These are phyloP conservation scores for Trypoxylus dichotomus DNA, from an alignment of 1,140 invertebrate species.

Conservation along the genomic window DNA sequence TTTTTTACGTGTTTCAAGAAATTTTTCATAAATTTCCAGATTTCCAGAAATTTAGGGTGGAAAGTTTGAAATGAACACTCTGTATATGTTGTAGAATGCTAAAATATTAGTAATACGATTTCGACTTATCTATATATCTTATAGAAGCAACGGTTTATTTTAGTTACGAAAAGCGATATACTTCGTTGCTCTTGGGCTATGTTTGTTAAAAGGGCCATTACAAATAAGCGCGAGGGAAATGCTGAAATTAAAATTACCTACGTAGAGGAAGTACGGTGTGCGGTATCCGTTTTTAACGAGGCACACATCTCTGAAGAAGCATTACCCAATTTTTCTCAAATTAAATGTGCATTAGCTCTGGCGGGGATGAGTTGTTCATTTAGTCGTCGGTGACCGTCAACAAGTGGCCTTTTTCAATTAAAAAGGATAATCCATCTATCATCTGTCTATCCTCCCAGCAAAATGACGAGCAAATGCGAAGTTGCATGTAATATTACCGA, in stretches of 20 bases:
- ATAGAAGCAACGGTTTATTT: too few relatives aligned
- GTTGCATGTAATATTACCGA: slow-evolving; percentile 15
- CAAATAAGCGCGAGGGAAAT: neutral
- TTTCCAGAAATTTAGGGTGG: too few relatives aligned
- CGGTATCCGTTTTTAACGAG: neutral
- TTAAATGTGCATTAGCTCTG: slow-evolving; percentile 52
- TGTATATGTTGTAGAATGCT: too few relatives aligned
- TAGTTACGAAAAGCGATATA: too few relatives aligned
- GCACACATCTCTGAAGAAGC: slow-evolving; percentile 46
- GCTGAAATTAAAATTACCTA: neutral
- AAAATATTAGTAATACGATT: too few relatives aligned
- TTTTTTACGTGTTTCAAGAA: too few relatives aligned
- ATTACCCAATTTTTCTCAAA: slow-evolving; percentile 53
- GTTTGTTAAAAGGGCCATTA: too few relatives aligned
- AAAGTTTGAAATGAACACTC: too few relatives aligned
- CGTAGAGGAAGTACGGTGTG: neutral
- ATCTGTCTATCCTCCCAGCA: neutral
- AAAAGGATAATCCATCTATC: slow-evolving; percentile 16
- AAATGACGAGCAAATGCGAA: slow-evolving; percentile 5
- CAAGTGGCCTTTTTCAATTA: slow-evolving; percentile 22
- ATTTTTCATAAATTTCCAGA: too few relatives aligned
- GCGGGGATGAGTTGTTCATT: slow-evolving; percentile 36
- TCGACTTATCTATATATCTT: too few relatives aligned
- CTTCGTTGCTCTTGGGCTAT: too few relatives aligned
- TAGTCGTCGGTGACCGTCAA: slow-evolving; percentile 31